phyloP scores from a whole-genome alignment of 2,113 vertebrate genomes.

The Oncorhynchus nerka region DNA sequence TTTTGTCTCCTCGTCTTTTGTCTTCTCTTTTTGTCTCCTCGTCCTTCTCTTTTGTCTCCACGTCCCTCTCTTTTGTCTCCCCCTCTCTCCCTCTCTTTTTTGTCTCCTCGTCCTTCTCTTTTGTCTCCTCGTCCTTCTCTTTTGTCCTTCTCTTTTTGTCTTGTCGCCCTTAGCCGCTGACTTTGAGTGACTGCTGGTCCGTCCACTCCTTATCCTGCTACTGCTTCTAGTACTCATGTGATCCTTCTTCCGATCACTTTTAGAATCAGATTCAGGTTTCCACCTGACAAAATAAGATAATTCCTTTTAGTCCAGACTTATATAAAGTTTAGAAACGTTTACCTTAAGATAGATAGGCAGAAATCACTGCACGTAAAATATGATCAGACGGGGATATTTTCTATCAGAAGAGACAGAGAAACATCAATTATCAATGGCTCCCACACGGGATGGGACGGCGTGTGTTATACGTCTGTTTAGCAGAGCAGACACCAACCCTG shows the following conservation, averaged over 20 bases:
- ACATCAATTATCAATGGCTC: not conserved
- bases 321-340: too few species aligned
- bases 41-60: not conserved
- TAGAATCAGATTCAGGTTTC: not conserved
- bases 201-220: not conserved
- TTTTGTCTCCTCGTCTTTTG: not conserved
- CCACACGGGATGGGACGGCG: too few species aligned
- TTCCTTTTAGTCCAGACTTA: not conserved
- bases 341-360: too few species aligned
- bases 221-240: not conserved
- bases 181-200: not conserved
- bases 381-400: too few species aligned
- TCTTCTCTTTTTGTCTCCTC: not conserved
- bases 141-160: not conserved
- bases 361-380: too few species aligned
- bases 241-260: not conserved
- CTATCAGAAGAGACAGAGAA: not conserved
- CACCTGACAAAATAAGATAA: constrained; percentile 27
- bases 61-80: too few species aligned
- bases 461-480: not conserved
- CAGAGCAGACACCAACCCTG: constrained; percentile 46
- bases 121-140: too few species aligned
- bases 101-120: not conserved
- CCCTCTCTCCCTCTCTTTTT: not conserved
- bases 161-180: not conserved